Percentiles rank a stretch among this genome's conserved stretches.
Evolutionary conservation across 2,888 invertebrate genomes (phyloP).

Genomic region (Dicyrtomina minuta): DNA sequence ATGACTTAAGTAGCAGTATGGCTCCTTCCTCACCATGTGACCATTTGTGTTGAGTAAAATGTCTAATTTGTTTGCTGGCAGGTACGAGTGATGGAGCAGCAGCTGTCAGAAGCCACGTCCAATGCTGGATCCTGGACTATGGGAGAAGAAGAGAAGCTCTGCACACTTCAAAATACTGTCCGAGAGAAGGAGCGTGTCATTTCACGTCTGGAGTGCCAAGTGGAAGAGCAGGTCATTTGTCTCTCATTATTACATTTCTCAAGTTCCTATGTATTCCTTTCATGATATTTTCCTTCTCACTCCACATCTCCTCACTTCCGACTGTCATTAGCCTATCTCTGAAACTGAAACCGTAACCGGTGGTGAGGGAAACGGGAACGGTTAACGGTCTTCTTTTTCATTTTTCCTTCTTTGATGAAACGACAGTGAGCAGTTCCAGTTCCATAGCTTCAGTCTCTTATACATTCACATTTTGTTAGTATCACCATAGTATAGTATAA

Average conservation of each 20-base stretch:
- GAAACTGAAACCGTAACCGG: too few species aligned
- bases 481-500: too few species aligned
- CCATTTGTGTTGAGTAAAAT: slow-evolving; percentile 15
- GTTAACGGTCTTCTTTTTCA: too few species aligned
- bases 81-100: slow-evolving; percentile 61
- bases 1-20: too few species aligned
- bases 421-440: too few species aligned
- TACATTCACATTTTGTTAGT: too few species aligned
- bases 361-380: too few species aligned
- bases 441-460: too few species aligned
- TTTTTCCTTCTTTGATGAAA: too few species aligned
- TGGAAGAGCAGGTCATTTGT: slow-evolving; percentile 74
- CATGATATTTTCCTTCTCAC: neutral
- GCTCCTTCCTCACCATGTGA: neutral
- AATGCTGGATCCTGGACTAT: slow-evolving; percentile 54
- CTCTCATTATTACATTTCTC: slow-evolving; percentile 32
- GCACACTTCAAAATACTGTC: slow-evolving; percentile 53
- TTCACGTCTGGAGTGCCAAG: slow-evolving; percentile 76
- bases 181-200: slow-evolving; percentile 64
- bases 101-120: slow-evolving; percentile 56
- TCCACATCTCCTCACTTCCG: neutral
- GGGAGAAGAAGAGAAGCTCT: slow-evolving; percentile 54
- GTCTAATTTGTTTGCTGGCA: slow-evolving; percentile 47
- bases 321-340: too few species aligned
- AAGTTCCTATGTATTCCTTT: neutral